Evolutionary conservation across 2,797 vertebrate species (phyloP).

Genomic region (Melanotaenia nigrans): DNA sequence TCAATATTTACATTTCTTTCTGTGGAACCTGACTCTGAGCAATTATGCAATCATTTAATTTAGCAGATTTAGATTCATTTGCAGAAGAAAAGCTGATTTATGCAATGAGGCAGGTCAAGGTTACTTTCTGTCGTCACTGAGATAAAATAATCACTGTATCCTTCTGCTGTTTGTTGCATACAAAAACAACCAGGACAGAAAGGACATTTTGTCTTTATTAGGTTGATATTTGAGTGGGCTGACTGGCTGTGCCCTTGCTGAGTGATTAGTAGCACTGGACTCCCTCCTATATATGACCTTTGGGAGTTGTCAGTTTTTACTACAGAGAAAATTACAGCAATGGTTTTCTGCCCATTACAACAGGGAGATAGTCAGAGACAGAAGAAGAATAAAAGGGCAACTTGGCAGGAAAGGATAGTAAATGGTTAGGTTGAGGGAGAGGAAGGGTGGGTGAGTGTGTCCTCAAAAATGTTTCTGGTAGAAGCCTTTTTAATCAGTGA

Average conservation of each 20-base stretch:
- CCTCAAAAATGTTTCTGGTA: slow-evolving; percentile 64
- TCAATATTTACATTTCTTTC: slow-evolving; percentile 3
- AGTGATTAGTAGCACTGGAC: slow-evolving; percentile 53
- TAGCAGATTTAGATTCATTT: slow-evolving; percentile 10
- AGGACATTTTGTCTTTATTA: slow-evolving; percentile 30
- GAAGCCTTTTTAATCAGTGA: slow-evolving; percentile 81
- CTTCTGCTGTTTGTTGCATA: slow-evolving; percentile 11
- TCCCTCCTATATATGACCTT: slow-evolving; percentile 58
- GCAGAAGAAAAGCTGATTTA: slow-evolving; percentile 6
- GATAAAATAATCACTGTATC: not conserved
- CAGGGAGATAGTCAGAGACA: slow-evolving; percentile 25
- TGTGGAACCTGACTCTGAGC: slow-evolving; percentile 1
- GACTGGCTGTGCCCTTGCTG: slow-evolving; percentile 38
- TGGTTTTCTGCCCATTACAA: slow-evolving; percentile 50
- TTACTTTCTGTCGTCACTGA: slow-evolving; percentile 4
- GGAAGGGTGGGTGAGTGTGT: slow-evolving; percentile 45
- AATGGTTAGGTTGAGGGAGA: not conserved
- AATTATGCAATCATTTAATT: slow-evolving; percentile 16
- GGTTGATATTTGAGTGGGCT: slow-evolving; percentile 57
- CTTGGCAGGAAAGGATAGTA: slow-evolving; percentile 2
- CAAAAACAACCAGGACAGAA: not conserved
- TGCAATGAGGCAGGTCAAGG: slow-evolving; percentile 18
- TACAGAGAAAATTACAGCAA: slow-evolving; percentile 60
- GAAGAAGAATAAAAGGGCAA: slow-evolving; percentile 50
- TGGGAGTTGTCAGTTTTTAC: slow-evolving; percentile 64